A percentile compares a stretch with the other conserved stretches of the same genome.
Conservation (phyloP, 1,140 invertebrate genomes). For the Neodiprion virginianus region DNA sequence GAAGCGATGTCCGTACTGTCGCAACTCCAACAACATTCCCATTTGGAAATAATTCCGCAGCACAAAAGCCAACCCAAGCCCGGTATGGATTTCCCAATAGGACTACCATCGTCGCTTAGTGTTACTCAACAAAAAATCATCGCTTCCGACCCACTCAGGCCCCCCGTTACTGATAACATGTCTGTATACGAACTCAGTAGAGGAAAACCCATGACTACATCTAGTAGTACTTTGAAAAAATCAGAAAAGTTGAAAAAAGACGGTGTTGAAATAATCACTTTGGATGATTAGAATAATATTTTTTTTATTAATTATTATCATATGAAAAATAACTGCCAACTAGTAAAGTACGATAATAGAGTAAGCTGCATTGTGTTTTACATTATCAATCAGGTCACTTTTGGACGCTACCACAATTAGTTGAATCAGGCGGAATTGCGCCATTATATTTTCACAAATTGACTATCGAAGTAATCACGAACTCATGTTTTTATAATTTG, state of each 20-base stretch:
- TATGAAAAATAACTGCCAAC: no score
- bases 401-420: no score
- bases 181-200: conserved; percentile 45
- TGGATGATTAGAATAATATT: conserved; percentile 48
- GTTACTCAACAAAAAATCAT: conserved; percentile 39
- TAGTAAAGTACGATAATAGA: no score
- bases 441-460: no score
- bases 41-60: conserved; percentile 66
- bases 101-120: conserved; percentile 32
- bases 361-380: no score
- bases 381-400: no score
- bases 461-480: no score
- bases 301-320: not conserved
- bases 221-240: conserved; percentile 25
- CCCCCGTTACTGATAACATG: conserved; percentile 33
- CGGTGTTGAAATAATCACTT: conserved; percentile 56
- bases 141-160: conserved; percentile 28
- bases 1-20: conserved; percentile 51
- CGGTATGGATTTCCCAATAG: conserved; percentile 41
- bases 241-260: conserved; percentile 41
- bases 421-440: no score
- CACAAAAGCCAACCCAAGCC: conserved; percentile 35
- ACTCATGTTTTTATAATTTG: no score
- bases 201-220: conserved; percentile 26
- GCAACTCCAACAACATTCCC: conserved; percentile 71